Evolutionary conservation across 2,113 vertebrate genomes (phyloP), one percentile per base, ranked within the genome.

Genomic region (Malurus melanocephalus): DNA sequence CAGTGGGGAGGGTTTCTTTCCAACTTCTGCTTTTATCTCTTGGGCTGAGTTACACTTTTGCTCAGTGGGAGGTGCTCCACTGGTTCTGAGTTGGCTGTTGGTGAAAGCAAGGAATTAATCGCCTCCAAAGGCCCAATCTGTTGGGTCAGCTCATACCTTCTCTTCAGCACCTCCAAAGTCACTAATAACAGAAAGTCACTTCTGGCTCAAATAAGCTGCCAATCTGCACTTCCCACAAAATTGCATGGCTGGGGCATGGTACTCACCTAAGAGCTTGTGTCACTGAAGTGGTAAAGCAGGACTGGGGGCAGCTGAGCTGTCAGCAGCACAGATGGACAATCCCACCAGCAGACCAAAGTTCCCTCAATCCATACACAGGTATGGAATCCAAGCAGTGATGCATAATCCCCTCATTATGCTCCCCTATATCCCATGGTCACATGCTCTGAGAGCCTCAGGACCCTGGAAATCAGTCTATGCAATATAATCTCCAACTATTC

Each of bases 401-500:
- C 1, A 3, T 23, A 26, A 61, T 43, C 38, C 3, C 22, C 4
- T 61, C 26, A 72, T 26, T 5, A 8, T 6, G 21, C 10, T 42
- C 11, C 55, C 11, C 4, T 24, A 4, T 6, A 32, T 30, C 30
- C 46, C 30, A 43, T 48, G 45, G 27, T 26, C 27, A 60, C 30
- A 6, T 60, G 43, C 5, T 43, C 32, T 13, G 30, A 81, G 43
- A 52, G 9, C 13, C 27, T 33, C 0, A 1, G 32, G 65, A 22
- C 15, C 13, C 24, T 42, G 64, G 35, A 59, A 35, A 10, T 11
- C 0, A 0, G 7, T 35, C 22, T 42, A 1, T 16, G 19, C 26
- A 59, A 20, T 59, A 72, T 40, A 6, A 48, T 48, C 17, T 43
- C 20, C 30, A 45, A 0, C 23, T 62, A 14, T 43, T 68, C 30